These are phyloP conservation scores for Meiosimyza decipiens DNA, from an alignment of 2,888 invertebrate species.

Conservation along the genomic window DNA sequence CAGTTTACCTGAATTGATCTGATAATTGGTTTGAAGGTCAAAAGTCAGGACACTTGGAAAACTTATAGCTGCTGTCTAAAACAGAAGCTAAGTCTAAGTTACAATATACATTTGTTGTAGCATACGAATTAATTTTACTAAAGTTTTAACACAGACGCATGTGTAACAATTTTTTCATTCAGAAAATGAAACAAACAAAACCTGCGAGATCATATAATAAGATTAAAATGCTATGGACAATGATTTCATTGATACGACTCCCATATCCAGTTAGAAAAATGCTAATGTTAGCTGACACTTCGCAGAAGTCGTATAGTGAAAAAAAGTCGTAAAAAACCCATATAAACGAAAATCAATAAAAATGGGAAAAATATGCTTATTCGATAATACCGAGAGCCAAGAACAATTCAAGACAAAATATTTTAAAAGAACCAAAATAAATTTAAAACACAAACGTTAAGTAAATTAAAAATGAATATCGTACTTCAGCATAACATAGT, in stretches of 20 bases:
- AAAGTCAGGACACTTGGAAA: too few relatives aligned
- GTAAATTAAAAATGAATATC: slow-evolving; percentile 19
- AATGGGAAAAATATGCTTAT: slow-evolving; percentile 19
- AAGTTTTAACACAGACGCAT: too few relatives aligned
- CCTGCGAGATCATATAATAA: too few relatives aligned
- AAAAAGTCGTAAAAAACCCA: neutral
- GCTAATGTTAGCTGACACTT: slow-evolving; percentile 29
- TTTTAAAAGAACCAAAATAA: neutral
- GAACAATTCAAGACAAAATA: neutral
- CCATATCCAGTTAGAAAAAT: slow-evolving; percentile 3
- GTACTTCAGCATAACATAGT: slow-evolving; percentile 10
- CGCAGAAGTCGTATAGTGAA: slow-evolving; percentile 27
- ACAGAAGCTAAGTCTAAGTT: too few relatives aligned
- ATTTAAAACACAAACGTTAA: slow-evolving; percentile 13
- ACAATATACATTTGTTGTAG: too few relatives aligned
- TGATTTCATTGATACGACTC: slow-evolving; percentile 5
- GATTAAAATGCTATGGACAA: neutral
- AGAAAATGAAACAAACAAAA: too few relatives aligned
- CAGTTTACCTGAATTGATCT: too few relatives aligned
- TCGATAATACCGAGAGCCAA: neutral
- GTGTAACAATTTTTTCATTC: too few relatives aligned
- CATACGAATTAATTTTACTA: too few relatives aligned
- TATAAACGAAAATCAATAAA: slow-evolving; percentile 21
- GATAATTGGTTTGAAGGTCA: too few relatives aligned
- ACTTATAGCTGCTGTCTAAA: too few relatives aligned